Conservation (phyloP, 2,113 vertebrate genomes). For the Pan paniscus region DNA sequence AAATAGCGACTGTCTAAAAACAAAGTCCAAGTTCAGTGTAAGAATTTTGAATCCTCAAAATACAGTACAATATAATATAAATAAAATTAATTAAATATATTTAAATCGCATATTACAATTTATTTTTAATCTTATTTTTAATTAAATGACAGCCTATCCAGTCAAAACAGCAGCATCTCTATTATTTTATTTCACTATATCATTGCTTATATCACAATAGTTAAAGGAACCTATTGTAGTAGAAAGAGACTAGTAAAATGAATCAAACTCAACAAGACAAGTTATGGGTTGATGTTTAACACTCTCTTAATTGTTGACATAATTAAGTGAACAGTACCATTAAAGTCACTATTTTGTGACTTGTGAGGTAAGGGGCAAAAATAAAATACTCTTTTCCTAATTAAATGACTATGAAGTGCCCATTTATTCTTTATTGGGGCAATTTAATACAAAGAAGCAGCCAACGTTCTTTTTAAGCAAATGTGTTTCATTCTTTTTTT, state of each 20-base stretch:
- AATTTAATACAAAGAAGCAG: slow-evolving; percentile 54
- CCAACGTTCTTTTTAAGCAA: background rate
- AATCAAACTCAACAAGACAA: slow-evolving; percentile 70
- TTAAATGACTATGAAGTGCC: slow-evolving; percentile 66
- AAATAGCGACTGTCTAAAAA: background rate
- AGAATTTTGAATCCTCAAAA: background rate
- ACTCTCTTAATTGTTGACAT: slow-evolving; percentile 68
- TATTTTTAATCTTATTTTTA: background rate
- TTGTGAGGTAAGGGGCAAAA: slow-evolving; percentile 65
- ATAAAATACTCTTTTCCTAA: slow-evolving; percentile 65
- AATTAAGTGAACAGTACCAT: slow-evolving; percentile 61
- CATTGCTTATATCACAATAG: background rate
- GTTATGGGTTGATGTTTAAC: slow-evolving; percentile 38
- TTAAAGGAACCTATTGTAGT: slow-evolving; percentile 17
- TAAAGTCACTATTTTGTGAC: slow-evolving; percentile 65
- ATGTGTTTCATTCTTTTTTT: background rate
- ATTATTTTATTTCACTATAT: background rate
- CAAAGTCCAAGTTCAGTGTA: background rate
- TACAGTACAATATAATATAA: background rate
- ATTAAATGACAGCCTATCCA: background rate
- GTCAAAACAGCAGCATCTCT: background rate
- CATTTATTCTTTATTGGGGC: slow-evolving; percentile 58
- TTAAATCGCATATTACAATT: background rate
- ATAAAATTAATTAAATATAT: background rate
- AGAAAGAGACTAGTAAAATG: slow-evolving; percentile 36